Percentiles rank a stretch among this genome's conserved stretches.
Conservation (phyloP, 2,113 vertebrate genomes). For the Toxotes jaculatrix region DNA sequence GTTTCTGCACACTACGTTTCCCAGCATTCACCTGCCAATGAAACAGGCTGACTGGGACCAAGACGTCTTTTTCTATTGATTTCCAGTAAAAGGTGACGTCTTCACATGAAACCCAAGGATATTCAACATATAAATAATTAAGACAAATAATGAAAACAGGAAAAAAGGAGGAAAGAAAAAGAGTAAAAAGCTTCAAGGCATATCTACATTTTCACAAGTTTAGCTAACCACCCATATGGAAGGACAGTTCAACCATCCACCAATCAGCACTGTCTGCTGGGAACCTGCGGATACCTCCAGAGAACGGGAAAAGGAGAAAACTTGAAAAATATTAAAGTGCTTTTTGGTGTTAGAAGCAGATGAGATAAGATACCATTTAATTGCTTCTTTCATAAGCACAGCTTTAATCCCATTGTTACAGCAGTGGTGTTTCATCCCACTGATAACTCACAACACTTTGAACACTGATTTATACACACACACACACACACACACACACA, state of each 20-base stretch:
- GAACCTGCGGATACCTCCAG: conserved; percentile 26
- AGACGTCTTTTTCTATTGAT: no score
- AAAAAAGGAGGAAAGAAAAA: not conserved
- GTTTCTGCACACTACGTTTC: not conserved
- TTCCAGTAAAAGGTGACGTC: no score
- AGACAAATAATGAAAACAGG: not conserved
- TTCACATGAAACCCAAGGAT: no score
- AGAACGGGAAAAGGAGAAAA: conserved; percentile 50
- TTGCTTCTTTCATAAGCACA: conserved; percentile 75
- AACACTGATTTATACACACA: conserved; percentile 73
- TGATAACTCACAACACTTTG: conserved; percentile 80
- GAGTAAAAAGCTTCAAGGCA: not conserved
- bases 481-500: conserved; percentile 39
- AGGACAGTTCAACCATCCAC: not conserved
- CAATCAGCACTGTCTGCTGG: conserved; percentile 18
- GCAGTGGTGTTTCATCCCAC: conserved; percentile 72
- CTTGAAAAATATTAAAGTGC: conserved; percentile 64
- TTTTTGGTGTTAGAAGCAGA: conserved; percentile 70
- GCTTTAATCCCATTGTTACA: conserved; percentile 80
- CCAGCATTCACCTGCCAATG: not conserved
- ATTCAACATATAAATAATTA: no score
- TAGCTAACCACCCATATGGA: conserved; percentile 15
- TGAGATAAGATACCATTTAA: conserved; percentile 81
- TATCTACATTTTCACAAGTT: not conserved
- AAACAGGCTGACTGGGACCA: not conserved